phyloP scores from a whole-genome alignment of 2,113 vertebrate species.

The Python bivittatus region DNA sequence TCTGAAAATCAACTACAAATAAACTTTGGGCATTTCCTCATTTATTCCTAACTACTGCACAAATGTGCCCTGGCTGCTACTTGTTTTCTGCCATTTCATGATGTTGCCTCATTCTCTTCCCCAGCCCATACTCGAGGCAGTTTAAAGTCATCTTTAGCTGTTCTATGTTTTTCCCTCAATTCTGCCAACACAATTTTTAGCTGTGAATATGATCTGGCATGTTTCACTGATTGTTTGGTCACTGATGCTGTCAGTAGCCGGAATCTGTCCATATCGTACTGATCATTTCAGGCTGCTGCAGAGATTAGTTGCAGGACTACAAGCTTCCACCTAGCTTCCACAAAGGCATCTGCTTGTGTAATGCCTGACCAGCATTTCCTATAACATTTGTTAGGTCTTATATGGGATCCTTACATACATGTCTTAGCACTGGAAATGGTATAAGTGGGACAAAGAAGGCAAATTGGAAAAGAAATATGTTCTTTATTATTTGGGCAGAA shows the following conservation, averaged over 20 bases:
- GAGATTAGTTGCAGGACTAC: not conserved
- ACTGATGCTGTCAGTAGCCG: not conserved
- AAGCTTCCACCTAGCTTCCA: not conserved
- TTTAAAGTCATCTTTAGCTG: not conserved
- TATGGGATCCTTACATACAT: not conserved
- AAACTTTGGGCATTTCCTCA: not conserved
- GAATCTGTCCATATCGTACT: not conserved
- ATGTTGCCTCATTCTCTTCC: not conserved
- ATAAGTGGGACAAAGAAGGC: not conserved
- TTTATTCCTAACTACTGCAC: not conserved
- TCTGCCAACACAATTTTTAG: not conserved
- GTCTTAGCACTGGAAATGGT: not conserved
- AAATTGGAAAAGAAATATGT: not conserved
- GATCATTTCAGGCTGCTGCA: not conserved
- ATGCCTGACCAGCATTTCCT: not conserved
- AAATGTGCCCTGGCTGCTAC: not conserved
- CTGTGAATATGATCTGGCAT: not conserved
- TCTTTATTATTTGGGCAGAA: not conserved
- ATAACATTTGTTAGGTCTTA: not conserved
- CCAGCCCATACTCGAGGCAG: not conserved
- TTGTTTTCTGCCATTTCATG: not conserved
- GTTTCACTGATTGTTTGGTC: not conserved
- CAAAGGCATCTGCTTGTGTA: not conserved
- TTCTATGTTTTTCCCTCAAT: not conserved
- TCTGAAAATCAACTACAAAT: not conserved